Conservation (phyloP, 2,888 invertebrate genomes). For the Artemia sinica region DNA sequence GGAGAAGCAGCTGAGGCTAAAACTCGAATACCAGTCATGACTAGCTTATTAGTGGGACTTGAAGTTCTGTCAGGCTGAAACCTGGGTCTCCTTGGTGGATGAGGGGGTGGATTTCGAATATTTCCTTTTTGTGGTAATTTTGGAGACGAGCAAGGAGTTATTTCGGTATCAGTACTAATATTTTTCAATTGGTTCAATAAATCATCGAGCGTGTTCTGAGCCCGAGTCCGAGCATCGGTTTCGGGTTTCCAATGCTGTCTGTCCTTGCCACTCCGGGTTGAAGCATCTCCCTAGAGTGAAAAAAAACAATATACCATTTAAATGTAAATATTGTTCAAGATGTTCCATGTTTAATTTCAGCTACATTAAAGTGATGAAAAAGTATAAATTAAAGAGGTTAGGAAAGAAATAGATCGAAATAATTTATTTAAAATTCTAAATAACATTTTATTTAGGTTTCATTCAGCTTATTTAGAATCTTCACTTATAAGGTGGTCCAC, state of each 20-base stretch:
- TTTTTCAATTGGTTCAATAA: not conserved
- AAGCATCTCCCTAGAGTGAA: not conserved
- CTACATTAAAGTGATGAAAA: no score
- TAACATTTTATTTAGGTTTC: no score
- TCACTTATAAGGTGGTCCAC: no score
- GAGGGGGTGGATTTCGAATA: not conserved
- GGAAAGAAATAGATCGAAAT: no score
- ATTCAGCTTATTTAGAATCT: no score
- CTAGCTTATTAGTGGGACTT: constrained; percentile 9
- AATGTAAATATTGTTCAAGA: no score
- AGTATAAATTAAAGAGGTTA: no score
- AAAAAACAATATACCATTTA: not conserved
- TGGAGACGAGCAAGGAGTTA: constrained; percentile 1
- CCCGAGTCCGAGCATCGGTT: constrained; percentile 13
- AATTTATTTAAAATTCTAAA: no score
- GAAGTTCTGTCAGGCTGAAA: constrained; percentile 11
- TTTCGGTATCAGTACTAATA: constrained; percentile 1
- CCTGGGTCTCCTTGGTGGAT: not conserved
- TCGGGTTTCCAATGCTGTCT: constrained; percentile 13
- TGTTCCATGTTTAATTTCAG: no score
- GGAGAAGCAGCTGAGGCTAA: not conserved
- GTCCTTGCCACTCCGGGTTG: constrained; percentile 6
- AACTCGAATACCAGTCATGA: constrained; percentile 12
- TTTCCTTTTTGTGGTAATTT: constrained; percentile 1
- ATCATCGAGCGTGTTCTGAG: constrained; percentile 15